Percentiles rank a stretch among this genome's conserved stretches.
Conservation (phyloP, 2,113 vertebrate species). For the Mobula birostris region DNA sequence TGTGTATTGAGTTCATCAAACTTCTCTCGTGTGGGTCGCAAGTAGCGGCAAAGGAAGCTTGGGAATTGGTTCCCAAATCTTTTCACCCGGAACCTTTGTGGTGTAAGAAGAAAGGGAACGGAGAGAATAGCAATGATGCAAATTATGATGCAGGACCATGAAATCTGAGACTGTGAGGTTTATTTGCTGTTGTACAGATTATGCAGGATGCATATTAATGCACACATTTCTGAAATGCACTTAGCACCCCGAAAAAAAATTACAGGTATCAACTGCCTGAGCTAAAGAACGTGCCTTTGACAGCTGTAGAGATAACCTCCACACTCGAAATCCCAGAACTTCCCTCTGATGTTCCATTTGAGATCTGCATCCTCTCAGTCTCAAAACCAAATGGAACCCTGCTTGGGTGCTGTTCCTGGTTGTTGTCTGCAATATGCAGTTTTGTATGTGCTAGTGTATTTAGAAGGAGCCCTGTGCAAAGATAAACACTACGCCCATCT, state of each 20-base stretch:
- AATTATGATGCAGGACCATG: background rate
- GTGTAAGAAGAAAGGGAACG: background rate
- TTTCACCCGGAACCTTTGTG: too few species aligned
- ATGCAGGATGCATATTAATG: background rate
- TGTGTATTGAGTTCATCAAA: background rate
- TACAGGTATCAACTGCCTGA: background rate
- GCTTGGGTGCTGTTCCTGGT: background rate
- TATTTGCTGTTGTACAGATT: background rate
- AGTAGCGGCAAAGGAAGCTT: background rate
- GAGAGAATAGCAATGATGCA: background rate
- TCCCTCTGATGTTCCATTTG: background rate
- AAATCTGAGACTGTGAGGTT: background rate
- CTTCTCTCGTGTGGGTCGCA: background rate
- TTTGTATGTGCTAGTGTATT: background rate
- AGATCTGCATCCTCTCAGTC: background rate
- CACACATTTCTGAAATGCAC: background rate
- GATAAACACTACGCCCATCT: background rate
- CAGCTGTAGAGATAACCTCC: background rate
- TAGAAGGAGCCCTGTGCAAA: background rate
- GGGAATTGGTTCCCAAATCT: background rate
- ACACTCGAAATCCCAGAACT: background rate
- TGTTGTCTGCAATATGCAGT: background rate
- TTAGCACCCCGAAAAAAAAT: background rate
- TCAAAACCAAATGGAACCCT: background rate
- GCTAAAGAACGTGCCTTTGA: background rate